phyloP scores from a whole-genome alignment of 1,140 invertebrate genomes.

The Philotrypesis tridentata region DNA sequence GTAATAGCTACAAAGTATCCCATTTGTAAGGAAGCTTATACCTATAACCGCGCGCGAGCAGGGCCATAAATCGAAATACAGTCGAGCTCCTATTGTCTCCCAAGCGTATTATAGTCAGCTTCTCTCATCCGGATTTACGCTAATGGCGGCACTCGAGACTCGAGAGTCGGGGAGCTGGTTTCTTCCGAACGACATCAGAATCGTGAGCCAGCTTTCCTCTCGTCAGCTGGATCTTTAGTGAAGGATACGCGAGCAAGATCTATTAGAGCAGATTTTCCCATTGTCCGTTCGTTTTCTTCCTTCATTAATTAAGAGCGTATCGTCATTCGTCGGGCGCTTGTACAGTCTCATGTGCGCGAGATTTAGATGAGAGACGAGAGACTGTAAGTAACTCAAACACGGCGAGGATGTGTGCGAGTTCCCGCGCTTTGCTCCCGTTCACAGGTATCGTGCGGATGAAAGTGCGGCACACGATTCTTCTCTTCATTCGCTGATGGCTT shows the following conservation, averaged over 20 bases:
- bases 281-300: conserved; percentile 12
- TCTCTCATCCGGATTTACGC: not conserved
- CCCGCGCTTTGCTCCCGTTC: conserved; percentile 13
- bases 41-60: not conserved
- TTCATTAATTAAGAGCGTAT: conserved; percentile 32
- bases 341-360: too few species aligned
- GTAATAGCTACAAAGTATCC: not conserved
- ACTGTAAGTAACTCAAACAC: not conserved
- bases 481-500: not conserved
- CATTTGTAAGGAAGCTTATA: not conserved
- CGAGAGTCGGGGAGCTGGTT: not conserved
- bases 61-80: not conserved
- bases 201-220: conserved; percentile 6
- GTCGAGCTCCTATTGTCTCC: conserved; percentile 23
- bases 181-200: conserved; percentile 23
- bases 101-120: not conserved
- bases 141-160: not conserved
- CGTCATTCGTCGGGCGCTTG: not conserved
- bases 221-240: not conserved
- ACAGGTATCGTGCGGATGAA: conserved; percentile 18
- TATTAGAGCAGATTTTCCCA: conserved; percentile 13
- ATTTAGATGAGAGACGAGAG: too few species aligned
- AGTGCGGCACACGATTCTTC: not conserved
- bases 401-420: not conserved
- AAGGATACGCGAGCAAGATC: not conserved